A percentile compares a stretch with the other conserved stretches of the same genome.
Evolutionary conservation across 2,797 vertebrate species (phyloP).

Genomic region (Chromis chromis): DNA sequence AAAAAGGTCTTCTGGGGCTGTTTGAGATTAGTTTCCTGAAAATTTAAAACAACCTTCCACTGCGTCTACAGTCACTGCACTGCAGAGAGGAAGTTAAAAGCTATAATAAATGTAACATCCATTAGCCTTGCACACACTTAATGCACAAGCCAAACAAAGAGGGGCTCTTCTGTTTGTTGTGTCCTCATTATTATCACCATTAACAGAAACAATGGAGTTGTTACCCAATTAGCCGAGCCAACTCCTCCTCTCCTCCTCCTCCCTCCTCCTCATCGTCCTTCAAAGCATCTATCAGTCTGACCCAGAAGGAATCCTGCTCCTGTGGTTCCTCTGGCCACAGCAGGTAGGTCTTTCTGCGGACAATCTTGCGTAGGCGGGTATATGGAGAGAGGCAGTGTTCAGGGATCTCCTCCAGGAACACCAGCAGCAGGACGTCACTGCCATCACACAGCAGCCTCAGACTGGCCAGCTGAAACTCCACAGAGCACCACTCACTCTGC

Average conservation of each 20-base stretch:
- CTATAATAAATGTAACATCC: no score
- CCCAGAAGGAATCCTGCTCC: slow-evolving; percentile 51
- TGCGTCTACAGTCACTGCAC: no score
- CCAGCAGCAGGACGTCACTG: slow-evolving; percentile 66
- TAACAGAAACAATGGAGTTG: no score
- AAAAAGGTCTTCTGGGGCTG: no score
- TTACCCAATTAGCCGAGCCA: slow-evolving; percentile 32
- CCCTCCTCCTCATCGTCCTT: slow-evolving; percentile 29
- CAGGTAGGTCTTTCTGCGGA: slow-evolving; percentile 58
- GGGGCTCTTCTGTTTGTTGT: background rate
- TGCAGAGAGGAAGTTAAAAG: no score
- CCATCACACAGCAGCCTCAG: slow-evolving; percentile 64
- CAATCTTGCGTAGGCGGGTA: slow-evolving; percentile 53
- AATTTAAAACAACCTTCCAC: no score
- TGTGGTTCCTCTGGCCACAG: slow-evolving; percentile 53
- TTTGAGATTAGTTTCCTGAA: no score
- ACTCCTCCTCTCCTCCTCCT: slow-evolving; percentile 14
- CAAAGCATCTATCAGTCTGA: slow-evolving; percentile 44
- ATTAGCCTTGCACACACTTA: no score
- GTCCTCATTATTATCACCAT: background rate
- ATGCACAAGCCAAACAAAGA: background rate
- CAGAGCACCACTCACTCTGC: slow-evolving; percentile 74
- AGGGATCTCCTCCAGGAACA: slow-evolving; percentile 71
- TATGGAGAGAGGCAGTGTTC: slow-evolving; percentile 60
- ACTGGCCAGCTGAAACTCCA: slow-evolving; percentile 77